These are phyloP conservation scores for Amphimallon solstitiale DNA, from an alignment of 2,888 invertebrate genomes.

Conservation along the genomic window DNA sequence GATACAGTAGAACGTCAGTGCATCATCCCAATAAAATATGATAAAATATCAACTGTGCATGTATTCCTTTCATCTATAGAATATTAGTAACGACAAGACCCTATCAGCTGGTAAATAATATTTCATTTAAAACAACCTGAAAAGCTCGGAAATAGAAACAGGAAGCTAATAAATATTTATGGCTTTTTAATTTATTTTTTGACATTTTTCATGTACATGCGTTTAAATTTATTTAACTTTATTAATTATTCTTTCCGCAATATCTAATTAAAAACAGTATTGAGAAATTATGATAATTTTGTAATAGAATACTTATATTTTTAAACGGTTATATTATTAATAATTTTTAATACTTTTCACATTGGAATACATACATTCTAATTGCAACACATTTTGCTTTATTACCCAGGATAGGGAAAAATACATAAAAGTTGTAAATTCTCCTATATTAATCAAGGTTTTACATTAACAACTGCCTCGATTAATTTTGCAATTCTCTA, in stretches of 20 bases:
- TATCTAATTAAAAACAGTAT: slow-evolving; percentile 3
- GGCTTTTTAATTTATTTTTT: not conserved
- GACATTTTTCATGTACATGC: not conserved
- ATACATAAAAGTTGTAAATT: no score
- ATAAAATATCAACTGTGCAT: not conserved
- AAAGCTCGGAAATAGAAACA: not conserved
- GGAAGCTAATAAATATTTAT: slow-evolving; percentile 10
- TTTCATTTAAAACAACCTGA: not conserved
- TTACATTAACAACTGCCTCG: no score
- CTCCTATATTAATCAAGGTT: no score
- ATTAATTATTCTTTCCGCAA: not conserved
- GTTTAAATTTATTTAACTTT: not conserved
- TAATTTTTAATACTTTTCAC: no score
- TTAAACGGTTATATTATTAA: not conserved
- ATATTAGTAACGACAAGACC: slow-evolving; percentile 2
- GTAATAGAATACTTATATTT: not conserved
- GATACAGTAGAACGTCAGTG: not conserved
- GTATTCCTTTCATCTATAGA: not conserved
- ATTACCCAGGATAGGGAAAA: no score
- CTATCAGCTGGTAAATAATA: not conserved
- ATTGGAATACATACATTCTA: no score
- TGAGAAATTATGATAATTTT: not conserved
- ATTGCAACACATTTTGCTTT: no score
- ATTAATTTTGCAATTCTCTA: no score
- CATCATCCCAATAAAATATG: not conserved